Conservation (phyloP, 2,113 vertebrate species). For the Salvelinus fontinalis region DNA sequence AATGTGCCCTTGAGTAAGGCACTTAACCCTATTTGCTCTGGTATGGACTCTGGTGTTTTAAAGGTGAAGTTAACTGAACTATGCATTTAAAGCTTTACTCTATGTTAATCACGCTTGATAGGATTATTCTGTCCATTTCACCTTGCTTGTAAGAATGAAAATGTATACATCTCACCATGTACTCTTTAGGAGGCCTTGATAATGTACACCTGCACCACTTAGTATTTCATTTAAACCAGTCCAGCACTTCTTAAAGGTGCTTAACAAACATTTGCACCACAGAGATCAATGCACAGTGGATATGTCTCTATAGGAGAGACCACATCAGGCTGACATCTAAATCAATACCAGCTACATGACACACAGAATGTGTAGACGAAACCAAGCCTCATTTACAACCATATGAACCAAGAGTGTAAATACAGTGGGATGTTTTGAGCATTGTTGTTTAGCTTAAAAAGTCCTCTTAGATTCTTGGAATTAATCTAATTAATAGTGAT, state of each 20-base stretch:
- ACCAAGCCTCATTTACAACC: conserved; percentile 21
- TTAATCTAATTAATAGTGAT: conserved; percentile 33
- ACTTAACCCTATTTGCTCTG: too few species aligned
- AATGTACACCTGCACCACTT: conserved; percentile 39
- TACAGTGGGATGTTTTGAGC: background rate
- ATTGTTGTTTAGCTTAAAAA: too few species aligned
- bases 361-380: conserved; percentile 26
- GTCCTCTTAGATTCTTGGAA: conserved; percentile 3
- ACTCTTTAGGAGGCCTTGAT: conserved; percentile 43
- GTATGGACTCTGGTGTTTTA: background rate
- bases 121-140: conserved; percentile 1
- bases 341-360: conserved; percentile 58
- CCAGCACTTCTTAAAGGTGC: conserved; percentile 62
- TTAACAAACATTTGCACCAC: conserved; percentile 60
- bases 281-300: conserved; percentile 58
- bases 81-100: background rate
- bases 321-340: conserved; percentile 55
- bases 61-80: background rate
- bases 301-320: conserved; percentile 54
- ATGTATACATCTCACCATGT: background rate
- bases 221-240: conserved; percentile 49
- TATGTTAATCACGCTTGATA: background rate
- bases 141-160: conserved; percentile 1
- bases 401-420: conserved; percentile 14
- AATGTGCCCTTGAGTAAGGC: background rate